Percentiles rank a stretch among this genome's conserved stretches.
These are phyloP conservation scores for Ectemnius cavifrons DNA, from an alignment of 2,888 invertebrate genomes.

Conservation along the genomic window DNA sequence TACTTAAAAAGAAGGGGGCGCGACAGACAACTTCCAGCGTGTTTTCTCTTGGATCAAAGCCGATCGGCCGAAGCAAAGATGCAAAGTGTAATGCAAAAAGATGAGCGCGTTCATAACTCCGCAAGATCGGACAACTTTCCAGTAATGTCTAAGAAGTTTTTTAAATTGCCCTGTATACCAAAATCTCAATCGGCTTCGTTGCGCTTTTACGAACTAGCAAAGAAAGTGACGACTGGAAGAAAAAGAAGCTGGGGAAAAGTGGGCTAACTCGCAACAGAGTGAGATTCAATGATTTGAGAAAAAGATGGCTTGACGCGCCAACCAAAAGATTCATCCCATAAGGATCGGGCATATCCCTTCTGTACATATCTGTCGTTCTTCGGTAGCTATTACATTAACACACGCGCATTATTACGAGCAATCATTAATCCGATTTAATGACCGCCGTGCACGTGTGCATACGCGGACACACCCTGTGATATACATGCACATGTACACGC, in stretches of 20 bases:
- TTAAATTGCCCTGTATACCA: neutral
- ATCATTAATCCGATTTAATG: conserved; percentile 4
- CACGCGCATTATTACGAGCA: conserved; percentile 15
- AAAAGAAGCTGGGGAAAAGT: neutral
- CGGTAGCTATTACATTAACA: conserved; percentile 47
- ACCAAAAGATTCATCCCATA: conserved; percentile 19
- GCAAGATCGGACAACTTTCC: neutral
- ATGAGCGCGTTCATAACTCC: too few relatives aligned
- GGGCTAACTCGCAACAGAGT: neutral
- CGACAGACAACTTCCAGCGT: too few relatives aligned
- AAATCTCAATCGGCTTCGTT: conserved; percentile 3
- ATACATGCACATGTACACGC: conserved; percentile 2
- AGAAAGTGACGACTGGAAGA: neutral
- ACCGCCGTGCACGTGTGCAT: conserved; percentile 10
- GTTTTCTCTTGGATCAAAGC: too few relatives aligned
- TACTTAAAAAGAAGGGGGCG: neutral
- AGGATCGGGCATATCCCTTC: conserved; percentile 60
- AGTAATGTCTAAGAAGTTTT: neutral
- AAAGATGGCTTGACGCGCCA: neutral
- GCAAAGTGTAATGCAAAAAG: neutral
- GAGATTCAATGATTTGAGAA: conserved; percentile 1
- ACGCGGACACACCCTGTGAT: conserved; percentile 6
- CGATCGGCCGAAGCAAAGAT: too few relatives aligned
- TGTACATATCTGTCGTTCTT: conserved; percentile 69
- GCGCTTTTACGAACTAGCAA: neutral